phyloP scores from a whole-genome alignment of 2,113 vertebrate genomes.

The Sapayoa aenigma region DNA sequence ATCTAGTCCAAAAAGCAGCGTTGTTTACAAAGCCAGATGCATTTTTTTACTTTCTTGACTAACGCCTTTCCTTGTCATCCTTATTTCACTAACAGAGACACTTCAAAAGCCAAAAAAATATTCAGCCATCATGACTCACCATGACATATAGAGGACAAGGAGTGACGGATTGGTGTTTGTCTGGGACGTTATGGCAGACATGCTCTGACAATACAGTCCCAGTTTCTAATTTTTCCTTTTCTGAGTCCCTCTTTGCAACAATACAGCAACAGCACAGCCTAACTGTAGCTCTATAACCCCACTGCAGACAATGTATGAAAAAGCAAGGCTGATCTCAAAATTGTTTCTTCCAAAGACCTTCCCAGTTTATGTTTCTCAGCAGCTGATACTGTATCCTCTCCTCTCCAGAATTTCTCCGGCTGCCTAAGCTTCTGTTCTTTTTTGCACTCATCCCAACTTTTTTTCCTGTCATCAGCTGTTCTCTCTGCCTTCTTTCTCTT shows the following conservation, averaged over 20 bases:
- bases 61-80: neutral
- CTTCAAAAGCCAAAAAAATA: neutral
- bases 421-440: neutral
- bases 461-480: neutral
- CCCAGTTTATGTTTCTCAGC: neutral
- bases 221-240: neutral
- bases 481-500: neutral
- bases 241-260: neutral
- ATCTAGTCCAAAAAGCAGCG: neutral
- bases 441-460: neutral
- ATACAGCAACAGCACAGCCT: neutral
- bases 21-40: neutral
- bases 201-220: neutral
- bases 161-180: neutral
- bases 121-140: neutral
- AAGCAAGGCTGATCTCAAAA: neutral
- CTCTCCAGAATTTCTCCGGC: neutral
- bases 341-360: neutral
- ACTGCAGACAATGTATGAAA: neutral
- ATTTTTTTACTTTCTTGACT: neutral
- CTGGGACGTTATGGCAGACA: neutral
- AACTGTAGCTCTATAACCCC: neutral
- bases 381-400: rapidly evolving
- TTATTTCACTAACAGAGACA: neutral
- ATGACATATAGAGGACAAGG: neutral